Conservation (phyloP, 2,888 invertebrate genomes). For the Masnerella sp. region DNA sequence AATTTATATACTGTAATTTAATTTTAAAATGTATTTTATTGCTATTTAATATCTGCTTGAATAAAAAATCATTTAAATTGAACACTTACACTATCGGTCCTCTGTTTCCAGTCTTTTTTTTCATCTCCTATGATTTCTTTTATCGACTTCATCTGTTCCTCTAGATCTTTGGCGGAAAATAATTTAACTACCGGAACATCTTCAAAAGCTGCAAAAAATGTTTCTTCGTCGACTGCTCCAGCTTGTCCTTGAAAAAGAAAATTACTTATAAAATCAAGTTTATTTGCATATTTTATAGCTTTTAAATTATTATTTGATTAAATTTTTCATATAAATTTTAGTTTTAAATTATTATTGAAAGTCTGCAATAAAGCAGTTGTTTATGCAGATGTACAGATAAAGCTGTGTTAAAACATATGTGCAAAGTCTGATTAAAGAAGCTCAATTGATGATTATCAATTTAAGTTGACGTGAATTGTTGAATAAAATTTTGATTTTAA, state of each 20-base stretch:
- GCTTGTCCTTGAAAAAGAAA: slow-evolving; percentile 79
- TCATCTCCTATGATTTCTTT: slow-evolving; percentile 88
- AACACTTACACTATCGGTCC: slow-evolving; percentile 89
- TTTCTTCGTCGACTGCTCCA: slow-evolving; percentile 93
- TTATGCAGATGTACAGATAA: slow-evolving; percentile 7
- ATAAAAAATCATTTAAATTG: no score
- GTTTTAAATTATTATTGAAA: no score
- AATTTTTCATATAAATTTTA: no score
- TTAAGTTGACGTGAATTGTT: no score
- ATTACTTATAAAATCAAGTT: not conserved
- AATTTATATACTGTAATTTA: no score
- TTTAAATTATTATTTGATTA: no score
- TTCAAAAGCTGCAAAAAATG: slow-evolving; percentile 91
- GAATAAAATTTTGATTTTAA: not conserved
- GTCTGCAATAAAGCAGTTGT: not conserved
- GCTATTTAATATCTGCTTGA: not conserved
- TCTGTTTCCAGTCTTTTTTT: slow-evolving; percentile 94
- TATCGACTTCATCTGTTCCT: slow-evolving; percentile 87
- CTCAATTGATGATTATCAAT: no score
- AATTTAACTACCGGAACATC: slow-evolving; percentile 89
- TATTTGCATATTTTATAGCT: not conserved
- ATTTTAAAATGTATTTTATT: not conserved
- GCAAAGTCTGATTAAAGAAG: slow-evolving; percentile 14
- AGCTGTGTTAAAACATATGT: not conserved
- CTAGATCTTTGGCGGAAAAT: slow-evolving; percentile 90